These are phyloP conservation scores for Oophaga pumilio DNA, from an alignment of 2,113 vertebrate species.

Conservation along the genomic window DNA sequence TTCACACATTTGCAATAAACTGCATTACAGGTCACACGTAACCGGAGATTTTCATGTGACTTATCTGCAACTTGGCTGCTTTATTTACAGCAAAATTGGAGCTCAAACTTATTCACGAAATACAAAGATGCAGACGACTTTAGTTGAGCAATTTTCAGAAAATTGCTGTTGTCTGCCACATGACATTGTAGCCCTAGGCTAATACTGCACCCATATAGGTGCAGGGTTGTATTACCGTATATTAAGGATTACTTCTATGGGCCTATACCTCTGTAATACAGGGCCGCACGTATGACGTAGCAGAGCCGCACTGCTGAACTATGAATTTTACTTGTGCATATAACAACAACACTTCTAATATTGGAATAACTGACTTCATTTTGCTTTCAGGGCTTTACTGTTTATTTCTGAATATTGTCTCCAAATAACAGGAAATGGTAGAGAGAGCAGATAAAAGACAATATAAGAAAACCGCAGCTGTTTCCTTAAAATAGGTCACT, in stretches of 20 bases:
- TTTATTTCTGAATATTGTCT: conserved; percentile 53
- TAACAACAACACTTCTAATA: not conserved
- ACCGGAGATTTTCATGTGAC: too few relatives aligned
- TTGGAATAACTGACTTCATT: not conserved
- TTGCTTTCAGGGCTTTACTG: conserved; percentile 21
- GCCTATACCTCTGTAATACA: too few relatives aligned
- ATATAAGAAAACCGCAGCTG: conserved; percentile 46
- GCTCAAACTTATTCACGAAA: too few relatives aligned
- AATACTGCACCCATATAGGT: not conserved
- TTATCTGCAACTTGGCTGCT: too few relatives aligned
- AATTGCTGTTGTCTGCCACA: too few relatives aligned
- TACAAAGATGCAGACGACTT: too few relatives aligned
- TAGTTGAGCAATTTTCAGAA: too few relatives aligned
- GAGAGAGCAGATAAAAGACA: conserved; percentile 22
- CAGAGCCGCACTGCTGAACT: not conserved
- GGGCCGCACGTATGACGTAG: not conserved
- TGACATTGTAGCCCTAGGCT: too few relatives aligned
- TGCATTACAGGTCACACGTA: too few relatives aligned
- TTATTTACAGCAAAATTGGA: too few relatives aligned
- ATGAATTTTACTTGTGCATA: not conserved
- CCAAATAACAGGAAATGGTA: conserved; percentile 53
- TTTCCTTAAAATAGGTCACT: conserved; percentile 47
- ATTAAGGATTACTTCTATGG: too few relatives aligned
- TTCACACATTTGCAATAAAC: too few relatives aligned
- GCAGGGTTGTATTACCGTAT: not conserved